Evolutionary conservation across 2,797 vertebrate species (phyloP).

Genomic region (Rachycentron canadum): DNA sequence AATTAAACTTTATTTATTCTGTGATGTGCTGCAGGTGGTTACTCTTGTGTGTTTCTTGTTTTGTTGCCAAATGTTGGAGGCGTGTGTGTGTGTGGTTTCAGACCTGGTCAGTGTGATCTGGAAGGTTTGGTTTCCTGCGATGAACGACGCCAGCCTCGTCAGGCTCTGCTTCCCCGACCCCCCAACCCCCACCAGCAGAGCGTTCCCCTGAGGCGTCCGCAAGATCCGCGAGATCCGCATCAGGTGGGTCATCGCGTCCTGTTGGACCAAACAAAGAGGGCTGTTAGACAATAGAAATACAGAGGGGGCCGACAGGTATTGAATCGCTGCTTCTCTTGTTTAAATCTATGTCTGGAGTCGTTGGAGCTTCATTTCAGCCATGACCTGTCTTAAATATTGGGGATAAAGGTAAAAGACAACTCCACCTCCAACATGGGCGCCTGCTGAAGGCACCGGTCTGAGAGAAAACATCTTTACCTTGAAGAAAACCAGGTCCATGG

Average conservation of each 20-base stretch:
- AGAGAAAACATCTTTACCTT: slow-evolving; percentile 72
- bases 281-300: neutral
- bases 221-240: slow-evolving; percentile 89
- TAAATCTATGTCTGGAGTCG: too few relatives aligned
- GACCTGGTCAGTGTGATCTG: slow-evolving; percentile 90
- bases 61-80: too few relatives aligned
- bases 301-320: neutral
- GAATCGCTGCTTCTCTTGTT: too few relatives aligned
- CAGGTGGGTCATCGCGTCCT: slow-evolving; percentile 90
- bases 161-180: slow-evolving; percentile 92
- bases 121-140: slow-evolving; percentile 89
- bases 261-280: slow-evolving; percentile 23
- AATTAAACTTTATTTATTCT: too few relatives aligned
- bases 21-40: too few relatives aligned
- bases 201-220: slow-evolving; percentile 88
- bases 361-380: too few relatives aligned
- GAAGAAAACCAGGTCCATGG: slow-evolving; percentile 91
- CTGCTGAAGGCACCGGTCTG: neutral
- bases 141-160: slow-evolving; percentile 87
- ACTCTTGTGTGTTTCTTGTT: too few relatives aligned
- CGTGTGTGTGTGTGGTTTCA: neutral
- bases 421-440: neutral
- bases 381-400: too few relatives aligned
- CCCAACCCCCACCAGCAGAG: slow-evolving; percentile 90
- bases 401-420: too few relatives aligned